These are phyloP conservation scores for Tachyglossus aculeatus DNA, from an alignment of 2,797 vertebrate species.

Conservation along the genomic window DNA sequence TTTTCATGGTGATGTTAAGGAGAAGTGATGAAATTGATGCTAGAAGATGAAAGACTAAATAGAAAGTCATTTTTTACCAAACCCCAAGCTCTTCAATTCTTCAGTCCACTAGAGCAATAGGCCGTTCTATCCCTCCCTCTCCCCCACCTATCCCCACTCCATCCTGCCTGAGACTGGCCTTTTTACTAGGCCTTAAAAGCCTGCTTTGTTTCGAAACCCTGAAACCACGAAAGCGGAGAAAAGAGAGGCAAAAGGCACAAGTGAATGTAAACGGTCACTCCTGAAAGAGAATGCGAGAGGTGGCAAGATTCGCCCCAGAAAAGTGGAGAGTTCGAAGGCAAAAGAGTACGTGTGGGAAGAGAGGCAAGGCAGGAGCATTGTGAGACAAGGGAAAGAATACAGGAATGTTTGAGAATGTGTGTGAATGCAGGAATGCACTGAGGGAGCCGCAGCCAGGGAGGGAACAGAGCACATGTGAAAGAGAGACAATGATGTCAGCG, in stretches of 20 bases:
- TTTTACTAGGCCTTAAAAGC: neutral
- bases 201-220: constrained; percentile 16
- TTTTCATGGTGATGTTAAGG: neutral
- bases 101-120: constrained; percentile 39
- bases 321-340: neutral
- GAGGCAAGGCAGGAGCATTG: neutral
- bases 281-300: constrained; percentile 6
- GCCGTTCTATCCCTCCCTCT: neutral
- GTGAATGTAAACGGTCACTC: neutral
- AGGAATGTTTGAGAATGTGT: constrained; percentile 27
- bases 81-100: constrained; percentile 19
- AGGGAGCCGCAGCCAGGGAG: neutral
- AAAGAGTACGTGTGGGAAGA: neutral
- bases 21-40: neutral
- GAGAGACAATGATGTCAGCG: constrained; percentile 69
- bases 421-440: constrained; percentile 12
- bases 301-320: neutral
- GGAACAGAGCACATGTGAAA: constrained; percentile 27
- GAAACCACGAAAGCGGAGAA: constrained; percentile 17
- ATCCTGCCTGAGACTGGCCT: neutral
- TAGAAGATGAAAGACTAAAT: neutral
- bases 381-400: constrained; percentile 10
- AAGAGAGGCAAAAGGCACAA: constrained; percentile 10
- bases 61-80: constrained; percentile 24
- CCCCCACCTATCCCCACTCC: neutral